Percentiles rank a stretch among this genome's conserved stretches.
These are phyloP conservation scores for Eptatretus burgeri DNA, from an alignment of 2,113 vertebrate genomes.

Conservation along the genomic window DNA sequence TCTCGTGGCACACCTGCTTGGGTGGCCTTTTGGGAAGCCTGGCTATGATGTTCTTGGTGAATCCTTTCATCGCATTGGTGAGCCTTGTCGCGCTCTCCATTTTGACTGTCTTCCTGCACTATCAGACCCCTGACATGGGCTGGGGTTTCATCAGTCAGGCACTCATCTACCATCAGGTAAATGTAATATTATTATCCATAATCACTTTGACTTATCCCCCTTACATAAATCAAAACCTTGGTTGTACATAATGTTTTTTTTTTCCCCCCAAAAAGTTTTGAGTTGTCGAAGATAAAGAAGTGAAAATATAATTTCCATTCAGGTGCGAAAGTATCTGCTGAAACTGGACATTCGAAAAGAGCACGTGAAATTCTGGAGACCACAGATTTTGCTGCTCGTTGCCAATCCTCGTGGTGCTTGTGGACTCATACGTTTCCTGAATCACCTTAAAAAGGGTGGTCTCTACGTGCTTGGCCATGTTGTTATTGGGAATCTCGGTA, in stretches of 20 bases:
- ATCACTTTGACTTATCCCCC: no score
- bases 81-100: constrained; percentile 51
- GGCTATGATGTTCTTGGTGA: constrained; percentile 68
- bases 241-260: background rate
- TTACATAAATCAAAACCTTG: background rate
- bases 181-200: no score
- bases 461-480: constrained; percentile 75
- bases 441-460: constrained; percentile 87
- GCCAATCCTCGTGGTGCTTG: constrained; percentile 45
- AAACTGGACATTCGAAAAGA: constrained; percentile 85
- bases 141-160: constrained; percentile 77
- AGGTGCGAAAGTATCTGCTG: constrained; percentile 83
- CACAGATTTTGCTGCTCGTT: constrained; percentile 69
- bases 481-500: constrained; percentile 56
- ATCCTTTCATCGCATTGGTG: constrained; percentile 41
- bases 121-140: constrained; percentile 48
- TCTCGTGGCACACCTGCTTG: constrained; percentile 54
- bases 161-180: constrained; percentile 67
- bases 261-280: no score
- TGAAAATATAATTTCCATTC: background rate
- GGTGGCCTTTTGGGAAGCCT: constrained; percentile 43
- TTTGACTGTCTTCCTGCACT: constrained; percentile 48
- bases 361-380: constrained; percentile 89
- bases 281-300: no score
- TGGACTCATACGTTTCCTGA: constrained; percentile 56